phyloP scores from a whole-genome alignment of 2,797 vertebrate species.

The Bradypus variegatus region DNA sequence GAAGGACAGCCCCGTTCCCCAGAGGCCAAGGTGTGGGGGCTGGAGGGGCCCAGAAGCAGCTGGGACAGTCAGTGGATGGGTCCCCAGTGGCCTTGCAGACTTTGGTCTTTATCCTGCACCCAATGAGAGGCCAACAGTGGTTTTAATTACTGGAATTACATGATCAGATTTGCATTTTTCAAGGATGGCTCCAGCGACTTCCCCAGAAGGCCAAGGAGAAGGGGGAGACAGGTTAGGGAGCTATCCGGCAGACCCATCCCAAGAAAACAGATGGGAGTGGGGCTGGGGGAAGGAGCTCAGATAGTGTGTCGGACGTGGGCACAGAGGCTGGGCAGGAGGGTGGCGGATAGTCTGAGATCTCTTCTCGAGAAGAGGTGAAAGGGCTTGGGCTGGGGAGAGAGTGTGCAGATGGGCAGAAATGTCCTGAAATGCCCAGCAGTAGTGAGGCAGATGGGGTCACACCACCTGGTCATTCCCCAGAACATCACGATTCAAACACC shows the following conservation, averaged over 20 bases:
- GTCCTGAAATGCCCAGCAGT: background rate
- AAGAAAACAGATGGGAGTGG: too few relatives aligned
- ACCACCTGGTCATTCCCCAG: background rate
- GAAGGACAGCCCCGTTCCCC: too few relatives aligned
- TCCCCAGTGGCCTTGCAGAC: background rate
- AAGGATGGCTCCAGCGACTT: background rate
- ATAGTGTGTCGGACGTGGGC: too few relatives aligned
- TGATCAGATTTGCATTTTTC: background rate
- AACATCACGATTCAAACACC: background rate
- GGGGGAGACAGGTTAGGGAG: too few relatives aligned
- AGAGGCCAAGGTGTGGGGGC: too few relatives aligned
- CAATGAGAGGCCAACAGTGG: background rate
- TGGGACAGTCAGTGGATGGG: too few relatives aligned
- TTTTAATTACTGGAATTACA: background rate
- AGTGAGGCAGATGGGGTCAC: background rate
- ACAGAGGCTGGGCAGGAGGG: background rate
- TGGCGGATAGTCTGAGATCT: too few relatives aligned
- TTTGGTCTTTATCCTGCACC: background rate
- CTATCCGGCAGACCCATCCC: background rate
- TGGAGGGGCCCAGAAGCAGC: too few relatives aligned
- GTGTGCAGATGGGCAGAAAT: background rate
- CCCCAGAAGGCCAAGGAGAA: background rate
- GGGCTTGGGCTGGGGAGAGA: too few relatives aligned
- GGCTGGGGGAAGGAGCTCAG: too few relatives aligned
- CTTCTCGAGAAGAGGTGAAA: too few relatives aligned